These are phyloP conservation scores for Saccopteryx leptura DNA, from an alignment of 2,113 vertebrate species.

Conservation along the genomic window DNA sequence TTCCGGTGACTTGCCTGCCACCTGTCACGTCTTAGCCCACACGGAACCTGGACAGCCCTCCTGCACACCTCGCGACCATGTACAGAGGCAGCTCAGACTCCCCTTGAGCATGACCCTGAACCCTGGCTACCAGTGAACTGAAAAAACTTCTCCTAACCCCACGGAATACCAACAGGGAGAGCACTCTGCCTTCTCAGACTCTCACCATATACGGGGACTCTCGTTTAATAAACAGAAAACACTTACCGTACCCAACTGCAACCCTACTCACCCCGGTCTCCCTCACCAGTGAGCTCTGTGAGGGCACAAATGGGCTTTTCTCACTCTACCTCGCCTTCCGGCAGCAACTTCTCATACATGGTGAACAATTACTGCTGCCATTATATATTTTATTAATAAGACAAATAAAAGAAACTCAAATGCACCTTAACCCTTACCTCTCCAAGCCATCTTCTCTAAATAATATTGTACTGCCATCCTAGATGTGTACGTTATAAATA, in stretches of 20 bases:
- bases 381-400: slow-evolving; percentile 3
- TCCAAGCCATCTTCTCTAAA: neutral
- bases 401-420: neutral
- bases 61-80: rapidly evolving
- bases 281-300: neutral
- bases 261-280: too few relatives aligned
- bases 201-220: neutral
- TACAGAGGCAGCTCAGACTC: rapidly evolving
- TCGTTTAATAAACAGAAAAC: neutral
- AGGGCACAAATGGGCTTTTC: neutral
- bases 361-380: neutral
- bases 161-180: neutral
- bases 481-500: neutral
- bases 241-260: neutral
- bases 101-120: neutral
- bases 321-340: neutral
- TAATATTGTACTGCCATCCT: neutral
- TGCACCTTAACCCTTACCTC: neutral
- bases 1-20: neutral
- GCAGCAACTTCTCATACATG: neutral
- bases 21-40: neutral
- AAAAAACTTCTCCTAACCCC: neutral
- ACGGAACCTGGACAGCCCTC: neutral
- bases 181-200: neutral
- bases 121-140: neutral